A percentile compares a stretch with the other conserved stretches of the same genome.
These are phyloP conservation scores for Pomatorhinus ruficollis DNA, from an alignment of 2,113 vertebrate species.

Conservation along the genomic window DNA sequence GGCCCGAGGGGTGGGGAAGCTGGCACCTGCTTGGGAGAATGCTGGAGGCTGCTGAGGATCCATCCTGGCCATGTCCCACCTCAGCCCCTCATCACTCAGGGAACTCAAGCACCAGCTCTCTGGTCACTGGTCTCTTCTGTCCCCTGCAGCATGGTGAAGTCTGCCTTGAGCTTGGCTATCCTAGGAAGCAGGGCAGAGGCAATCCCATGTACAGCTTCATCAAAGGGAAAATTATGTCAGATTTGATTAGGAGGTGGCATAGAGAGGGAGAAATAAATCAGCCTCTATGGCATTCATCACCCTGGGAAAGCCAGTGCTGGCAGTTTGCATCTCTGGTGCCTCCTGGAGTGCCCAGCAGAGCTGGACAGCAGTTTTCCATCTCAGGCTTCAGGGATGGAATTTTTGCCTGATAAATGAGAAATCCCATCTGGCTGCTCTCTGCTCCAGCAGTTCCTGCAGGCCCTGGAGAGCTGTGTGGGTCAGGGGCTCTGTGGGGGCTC, in stretches of 20 bases:
- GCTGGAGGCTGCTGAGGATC: background rate
- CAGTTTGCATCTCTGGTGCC: background rate
- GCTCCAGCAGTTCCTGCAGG: background rate
- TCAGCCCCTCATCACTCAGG: background rate
- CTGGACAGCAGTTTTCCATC: background rate
- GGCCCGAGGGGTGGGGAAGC: accelerated
- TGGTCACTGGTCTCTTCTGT: background rate
- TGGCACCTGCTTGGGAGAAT: accelerated
- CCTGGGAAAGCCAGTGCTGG: background rate
- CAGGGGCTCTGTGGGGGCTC: accelerated
- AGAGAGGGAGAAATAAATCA: background rate
- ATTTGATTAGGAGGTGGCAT: background rate
- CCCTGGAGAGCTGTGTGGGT: background rate
- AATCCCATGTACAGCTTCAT: background rate
- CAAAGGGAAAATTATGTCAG: background rate
- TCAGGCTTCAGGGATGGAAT: accelerated
- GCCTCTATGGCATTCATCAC: background rate
- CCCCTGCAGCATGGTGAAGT: background rate
- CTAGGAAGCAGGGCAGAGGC: background rate
- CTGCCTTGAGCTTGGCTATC: background rate
- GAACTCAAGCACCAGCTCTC: background rate
- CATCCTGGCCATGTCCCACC: background rate
- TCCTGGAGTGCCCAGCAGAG: background rate
- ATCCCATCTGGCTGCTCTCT: background rate
- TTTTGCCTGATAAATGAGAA: background rate